Evolutionary conservation across 2,797 vertebrate genomes (phyloP).

Genomic region (Poeciliopsis presidionis): DNA sequence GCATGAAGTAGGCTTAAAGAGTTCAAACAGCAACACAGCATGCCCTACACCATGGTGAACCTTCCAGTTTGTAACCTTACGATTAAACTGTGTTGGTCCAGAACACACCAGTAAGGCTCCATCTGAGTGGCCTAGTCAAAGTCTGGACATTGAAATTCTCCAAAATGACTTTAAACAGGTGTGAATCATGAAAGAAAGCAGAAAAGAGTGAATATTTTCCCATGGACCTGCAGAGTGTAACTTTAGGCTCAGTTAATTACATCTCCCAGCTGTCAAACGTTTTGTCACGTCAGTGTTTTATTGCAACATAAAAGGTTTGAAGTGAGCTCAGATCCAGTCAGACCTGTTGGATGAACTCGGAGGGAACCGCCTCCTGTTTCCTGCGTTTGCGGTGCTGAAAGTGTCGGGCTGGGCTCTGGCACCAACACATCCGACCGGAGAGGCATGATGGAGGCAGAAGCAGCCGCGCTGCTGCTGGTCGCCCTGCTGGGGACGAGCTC

Average conservation of each 20-base stretch:
- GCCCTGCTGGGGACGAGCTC: background rate
- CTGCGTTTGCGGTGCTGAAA: background rate
- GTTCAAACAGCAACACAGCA: background rate
- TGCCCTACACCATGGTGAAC: background rate
- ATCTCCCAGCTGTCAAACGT: background rate
- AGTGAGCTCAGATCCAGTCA: slow-evolving; percentile 33
- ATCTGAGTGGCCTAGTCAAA: background rate
- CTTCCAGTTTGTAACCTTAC: background rate
- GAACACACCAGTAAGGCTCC: background rate
- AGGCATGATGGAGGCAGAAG: slow-evolving; percentile 56
- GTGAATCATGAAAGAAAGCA: background rate
- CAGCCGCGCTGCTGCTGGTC: background rate
- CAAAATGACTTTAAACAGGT: background rate
- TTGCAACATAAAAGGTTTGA: background rate
- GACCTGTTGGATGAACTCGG: slow-evolving; percentile 39
- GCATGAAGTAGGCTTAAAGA: background rate
- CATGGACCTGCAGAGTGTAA: background rate
- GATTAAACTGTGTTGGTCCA: background rate
- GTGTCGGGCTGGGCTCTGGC: background rate
- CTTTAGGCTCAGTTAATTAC: background rate
- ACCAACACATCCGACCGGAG: accelerated
- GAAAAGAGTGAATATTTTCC: background rate
- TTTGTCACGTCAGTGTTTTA: no score
- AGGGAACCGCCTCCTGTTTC: slow-evolving; percentile 36
- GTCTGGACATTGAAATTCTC: background rate